Percentiles rank a stretch among this genome's conserved stretches.
Evolutionary conservation across 92 coral and sea anemone species (phyloP).

Genomic region (Galaxea fascicularis): DNA sequence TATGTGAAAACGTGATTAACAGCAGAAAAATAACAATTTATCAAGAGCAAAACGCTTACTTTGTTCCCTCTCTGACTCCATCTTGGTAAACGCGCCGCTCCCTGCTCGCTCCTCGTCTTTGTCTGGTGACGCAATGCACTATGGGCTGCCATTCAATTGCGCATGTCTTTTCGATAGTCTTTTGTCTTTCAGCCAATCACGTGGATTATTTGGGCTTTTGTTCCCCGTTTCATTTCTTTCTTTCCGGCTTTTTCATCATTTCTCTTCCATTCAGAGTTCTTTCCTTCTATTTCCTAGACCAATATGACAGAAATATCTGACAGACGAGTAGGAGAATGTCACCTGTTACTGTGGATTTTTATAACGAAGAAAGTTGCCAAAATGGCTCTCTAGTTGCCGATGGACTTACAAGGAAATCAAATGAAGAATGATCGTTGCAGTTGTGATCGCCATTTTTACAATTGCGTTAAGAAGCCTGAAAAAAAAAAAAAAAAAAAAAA

Average conservation of each 20-base stretch:
- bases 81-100: slow-evolving; percentile 78
- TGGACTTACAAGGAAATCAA: no score
- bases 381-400: no score
- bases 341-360: no score
- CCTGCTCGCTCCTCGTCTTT: slow-evolving; percentile 79
- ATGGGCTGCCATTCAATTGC: slow-evolving; percentile 65
- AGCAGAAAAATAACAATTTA: slow-evolving; percentile 73
- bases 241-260: not conserved
- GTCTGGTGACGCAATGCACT: slow-evolving; percentile 77
- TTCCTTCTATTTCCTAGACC: not conserved
- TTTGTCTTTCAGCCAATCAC: slow-evolving; percentile 36
- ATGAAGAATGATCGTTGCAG: no score
- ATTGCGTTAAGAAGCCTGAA: no score
- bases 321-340: no score
- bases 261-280: not conserved
- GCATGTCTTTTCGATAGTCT: slow-evolving; percentile 33
- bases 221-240: slow-evolving; percentile 29
- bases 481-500: no score
- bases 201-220: not conserved
- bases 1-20: slow-evolving; percentile 58
- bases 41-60: slow-evolving; percentile 68
- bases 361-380: no score
- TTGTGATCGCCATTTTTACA: no score
- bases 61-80: slow-evolving; percentile 84
- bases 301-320: no score